Conservation (phyloP, 2,888 invertebrate species). For the Pantelozetes paolii region DNA sequence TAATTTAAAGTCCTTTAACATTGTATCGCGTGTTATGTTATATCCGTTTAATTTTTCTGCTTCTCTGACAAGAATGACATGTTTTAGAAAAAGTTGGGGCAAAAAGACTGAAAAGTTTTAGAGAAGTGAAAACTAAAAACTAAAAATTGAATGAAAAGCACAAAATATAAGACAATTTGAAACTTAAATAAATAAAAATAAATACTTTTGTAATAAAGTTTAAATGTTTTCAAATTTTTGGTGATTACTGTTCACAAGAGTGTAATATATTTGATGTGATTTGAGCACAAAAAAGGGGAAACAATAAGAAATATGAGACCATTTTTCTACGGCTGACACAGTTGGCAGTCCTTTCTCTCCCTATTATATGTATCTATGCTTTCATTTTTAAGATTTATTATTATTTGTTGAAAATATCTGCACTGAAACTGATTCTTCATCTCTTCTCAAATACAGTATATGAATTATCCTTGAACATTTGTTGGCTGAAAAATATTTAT, state of each 20-base stretch:
- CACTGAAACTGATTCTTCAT: too few species aligned
- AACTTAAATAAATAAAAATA: too few species aligned
- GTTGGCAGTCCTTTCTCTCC: constrained; percentile 20
- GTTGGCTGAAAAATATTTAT: background rate
- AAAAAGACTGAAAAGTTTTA: background rate
- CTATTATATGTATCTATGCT: background rate
- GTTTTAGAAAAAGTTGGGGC: background rate
- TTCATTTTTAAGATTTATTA: constrained; percentile 19
- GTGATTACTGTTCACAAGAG: background rate
- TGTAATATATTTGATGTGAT: background rate
- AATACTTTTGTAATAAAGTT: too few species aligned
- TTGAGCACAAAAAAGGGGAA: background rate
- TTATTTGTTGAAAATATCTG: constrained; percentile 19
- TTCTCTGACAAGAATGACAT: constrained; percentile 19
- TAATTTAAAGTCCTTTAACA: constrained; percentile 9
- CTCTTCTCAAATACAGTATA: too few species aligned
- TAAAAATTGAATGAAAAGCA: background rate
- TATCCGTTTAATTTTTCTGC: constrained; percentile 6
- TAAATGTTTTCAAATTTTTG: too few species aligned
- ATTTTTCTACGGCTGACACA: constrained; percentile 28
- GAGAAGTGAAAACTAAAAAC: background rate
- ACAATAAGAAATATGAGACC: constrained; percentile 20
- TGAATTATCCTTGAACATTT: background rate
- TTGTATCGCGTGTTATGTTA: constrained; percentile 2
- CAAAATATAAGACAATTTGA: background rate